Base-by-base conservation (phyloP, 2,888 invertebrate genomes). In the Drosophila cracens region DNA sequence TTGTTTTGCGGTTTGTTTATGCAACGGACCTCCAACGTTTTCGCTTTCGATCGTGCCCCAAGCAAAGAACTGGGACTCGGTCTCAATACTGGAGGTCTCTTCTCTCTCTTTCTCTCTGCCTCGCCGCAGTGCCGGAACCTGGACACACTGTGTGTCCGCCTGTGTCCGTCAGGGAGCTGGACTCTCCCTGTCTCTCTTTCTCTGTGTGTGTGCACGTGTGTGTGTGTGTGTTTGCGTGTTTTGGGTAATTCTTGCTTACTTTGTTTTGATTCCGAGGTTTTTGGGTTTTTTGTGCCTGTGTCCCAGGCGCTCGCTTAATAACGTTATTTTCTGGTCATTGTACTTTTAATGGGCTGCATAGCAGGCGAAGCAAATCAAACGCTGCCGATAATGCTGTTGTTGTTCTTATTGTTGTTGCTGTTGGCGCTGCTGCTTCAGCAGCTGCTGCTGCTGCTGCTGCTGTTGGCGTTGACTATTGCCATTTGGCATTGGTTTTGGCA, bases 291-390 rank as follows among this genome's bases (percentile, higher is more conserved):
- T 71, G 49, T 73, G 82, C 68, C 72, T 66, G 68, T 57, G 8
- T 56, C 56, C 29, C 61, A 67, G 70, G 70, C 70, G 64, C 73
- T 70, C 56, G 79, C 79, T 89, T 89, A 90, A 87, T 88, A 88
- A 90, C 90, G 89, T 90, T 88, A 89, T 90, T 83, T 90, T 81
- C 90, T 89, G 89, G 89, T 89, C 89, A 89, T 91, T 89, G 89
- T 90, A 91, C 89, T 90, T 88, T 91, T 89, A 89, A 89, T 90
- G 90, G 90, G 76, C 89, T 81, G 76, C 76, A 71, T 70, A 74
- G 80, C 74, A 74, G 65, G 63, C 63, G 66, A 73, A 61, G 66
- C 89, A 89, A 86, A 86, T 86, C 85, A 86, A 89, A 89, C 76
- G 77, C 74, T 65, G 76, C 75, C 76, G 82, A 84, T 73, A 52